phyloP scores from a whole-genome alignment of 1,140 invertebrate genomes.

The Homarus americanus region DNA sequence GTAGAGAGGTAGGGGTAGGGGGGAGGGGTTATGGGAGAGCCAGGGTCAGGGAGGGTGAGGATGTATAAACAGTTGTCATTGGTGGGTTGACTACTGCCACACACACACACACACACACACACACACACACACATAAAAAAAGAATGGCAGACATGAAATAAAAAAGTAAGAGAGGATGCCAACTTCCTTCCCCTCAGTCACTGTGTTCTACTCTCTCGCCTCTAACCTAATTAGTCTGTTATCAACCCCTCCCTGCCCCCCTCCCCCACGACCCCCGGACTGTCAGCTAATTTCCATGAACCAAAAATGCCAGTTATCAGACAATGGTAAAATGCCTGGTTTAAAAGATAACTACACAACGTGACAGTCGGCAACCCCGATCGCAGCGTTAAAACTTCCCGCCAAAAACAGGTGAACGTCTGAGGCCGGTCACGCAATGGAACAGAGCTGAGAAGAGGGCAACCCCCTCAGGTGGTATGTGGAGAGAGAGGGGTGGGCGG shows the following conservation, averaged over 20 bases:
- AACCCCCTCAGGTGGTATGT: background rate
- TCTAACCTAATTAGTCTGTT: constrained; percentile 32
- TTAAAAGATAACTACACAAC: constrained; percentile 19
- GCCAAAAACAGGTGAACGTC: constrained; percentile 25
- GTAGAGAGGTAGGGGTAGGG: background rate
- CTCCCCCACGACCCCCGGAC: background rate
- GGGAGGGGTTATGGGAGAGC: background rate
- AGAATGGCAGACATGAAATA: no score
- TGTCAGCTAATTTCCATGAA: constrained; percentile 25
- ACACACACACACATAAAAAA: background rate
- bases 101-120: background rate
- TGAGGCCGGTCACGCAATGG: constrained; percentile 30
- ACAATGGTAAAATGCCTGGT: background rate
- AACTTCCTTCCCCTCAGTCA: background rate
- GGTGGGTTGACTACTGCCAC: no score
- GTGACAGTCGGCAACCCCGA: background rate
- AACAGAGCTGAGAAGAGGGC: background rate
- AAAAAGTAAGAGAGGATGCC: no score
- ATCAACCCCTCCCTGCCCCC: no score
- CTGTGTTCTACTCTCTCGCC: no score
- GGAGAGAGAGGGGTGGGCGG: constrained; percentile 9
- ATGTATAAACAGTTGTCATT: no score
- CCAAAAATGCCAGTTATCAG: constrained; percentile 29
- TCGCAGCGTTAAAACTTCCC: constrained; percentile 4
- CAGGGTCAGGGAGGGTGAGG: background rate